Evolutionary conservation across 2,113 vertebrate species (phyloP), one percentile per base, ranked within the genome.

Genomic region (Pseudopipra pipra): DNA sequence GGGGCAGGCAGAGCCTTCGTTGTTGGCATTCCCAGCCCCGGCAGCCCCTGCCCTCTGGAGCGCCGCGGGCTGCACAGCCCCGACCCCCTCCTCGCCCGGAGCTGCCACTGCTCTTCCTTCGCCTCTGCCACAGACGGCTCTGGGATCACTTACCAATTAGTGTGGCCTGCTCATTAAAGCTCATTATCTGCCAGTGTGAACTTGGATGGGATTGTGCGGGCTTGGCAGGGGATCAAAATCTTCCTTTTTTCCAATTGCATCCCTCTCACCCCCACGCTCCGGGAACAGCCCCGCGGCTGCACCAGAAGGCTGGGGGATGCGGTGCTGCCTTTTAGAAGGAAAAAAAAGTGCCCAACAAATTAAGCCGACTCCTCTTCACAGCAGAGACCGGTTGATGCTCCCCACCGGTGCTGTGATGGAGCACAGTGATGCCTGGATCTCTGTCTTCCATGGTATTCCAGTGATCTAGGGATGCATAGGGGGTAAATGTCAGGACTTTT

Each of bases 101-200:
- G 78, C 92, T 88, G 90, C 76, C 21, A 4, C 73, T 55, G 89
- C 72, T 89, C 84, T 72, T 89, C 89, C 91, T 85, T 85, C 3
- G 5, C 70, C 84, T 92, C 87, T 90, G 84, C 95, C 93, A 75
- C 85, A 89, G 93, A 82, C 78, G 2, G 82, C 62, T 89, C 87
- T 95, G 95, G 85, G 91, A 95, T 97, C 95, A 80, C 91, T 97
- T 94, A 90, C 89, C 92, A 96, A 95, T 97, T 95, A 96, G 93
- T 85, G 85, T 82, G 94, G 78, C 89, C 95, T 89, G 91, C 96
- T 97, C 89, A 93, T 97, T 97, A 96, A 86, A 90, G 79, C 96
- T 97, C 91, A 96, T 97, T 96, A 95, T 95, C 95, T 95, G 91
- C 94, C 87, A 92, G 91, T 80, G 90, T 94, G 93, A 97, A 93